A percentile compares a stretch with the other conserved stretches of the same genome.
phyloP scores from a whole-genome alignment of 2,797 vertebrate species.

The Parambassis ranga region DNA sequence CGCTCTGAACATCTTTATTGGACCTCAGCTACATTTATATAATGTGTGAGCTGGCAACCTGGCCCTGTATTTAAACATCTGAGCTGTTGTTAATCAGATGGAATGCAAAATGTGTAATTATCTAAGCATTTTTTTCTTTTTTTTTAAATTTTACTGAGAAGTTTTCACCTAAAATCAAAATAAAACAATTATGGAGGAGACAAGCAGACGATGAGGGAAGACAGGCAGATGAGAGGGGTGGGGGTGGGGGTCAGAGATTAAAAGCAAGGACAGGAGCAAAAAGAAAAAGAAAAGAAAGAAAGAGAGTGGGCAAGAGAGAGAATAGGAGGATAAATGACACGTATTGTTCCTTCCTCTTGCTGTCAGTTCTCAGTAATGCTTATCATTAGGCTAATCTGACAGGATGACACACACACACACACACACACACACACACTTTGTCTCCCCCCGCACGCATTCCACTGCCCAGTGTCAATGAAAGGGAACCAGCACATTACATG shows the following conservation, averaged over 20 bases:
- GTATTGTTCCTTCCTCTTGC: slow-evolving; percentile 78
- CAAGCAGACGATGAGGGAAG: slow-evolving; percentile 15
- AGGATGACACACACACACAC: slow-evolving; percentile 59
- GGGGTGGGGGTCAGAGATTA: slow-evolving; percentile 49
- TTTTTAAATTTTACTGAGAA: neutral
- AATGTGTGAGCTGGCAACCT: slow-evolving; percentile 18
- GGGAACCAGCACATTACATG: slow-evolving; percentile 82
- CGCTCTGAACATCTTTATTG: slow-evolving; percentile 48
- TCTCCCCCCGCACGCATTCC: slow-evolving; percentile 65
- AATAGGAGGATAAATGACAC: slow-evolving; percentile 77
- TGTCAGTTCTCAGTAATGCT: slow-evolving; percentile 84
- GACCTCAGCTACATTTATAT: slow-evolving; percentile 6
- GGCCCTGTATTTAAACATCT: slow-evolving; percentile 32
- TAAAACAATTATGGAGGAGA: slow-evolving; percentile 8
- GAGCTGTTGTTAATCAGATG: slow-evolving; percentile 12
- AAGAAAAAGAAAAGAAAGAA: slow-evolving; percentile 29
- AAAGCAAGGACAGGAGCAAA: slow-evolving; percentile 46
- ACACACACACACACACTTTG: neutral
- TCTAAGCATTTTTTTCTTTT: neutral
- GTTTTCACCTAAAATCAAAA: slow-evolving; percentile 1
- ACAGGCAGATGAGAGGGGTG: neutral
- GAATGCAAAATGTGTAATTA: neutral
- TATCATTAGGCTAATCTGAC: slow-evolving; percentile 83
- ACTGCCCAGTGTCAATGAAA: slow-evolving; percentile 77
- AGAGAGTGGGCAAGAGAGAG: slow-evolving; percentile 56